A percentile compares a stretch with the other conserved stretches of the same genome.
phyloP scores from a whole-genome alignment of 2,888 invertebrate genomes.

The Parnassius apollo region DNA sequence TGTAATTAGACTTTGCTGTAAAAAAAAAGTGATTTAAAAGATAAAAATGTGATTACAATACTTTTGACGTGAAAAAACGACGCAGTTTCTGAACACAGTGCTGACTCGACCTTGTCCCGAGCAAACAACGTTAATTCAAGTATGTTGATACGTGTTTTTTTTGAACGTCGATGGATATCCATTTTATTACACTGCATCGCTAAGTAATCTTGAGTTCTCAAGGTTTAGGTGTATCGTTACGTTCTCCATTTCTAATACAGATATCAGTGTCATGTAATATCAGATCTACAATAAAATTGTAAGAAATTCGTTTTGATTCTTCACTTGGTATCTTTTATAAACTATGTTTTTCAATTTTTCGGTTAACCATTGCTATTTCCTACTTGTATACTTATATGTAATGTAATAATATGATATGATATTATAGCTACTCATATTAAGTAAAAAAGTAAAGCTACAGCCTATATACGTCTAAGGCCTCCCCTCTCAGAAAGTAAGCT shows the following conservation, averaged over 20 bases:
- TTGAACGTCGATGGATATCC: slow-evolving; percentile 19
- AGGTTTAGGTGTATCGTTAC: slow-evolving; percentile 25
- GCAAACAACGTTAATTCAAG: slow-evolving; percentile 16
- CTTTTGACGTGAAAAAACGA: slow-evolving; percentile 9
- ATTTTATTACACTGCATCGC: slow-evolving; percentile 18
- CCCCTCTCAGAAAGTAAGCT: no score
- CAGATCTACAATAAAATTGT: slow-evolving; percentile 1
- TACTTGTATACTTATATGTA: no score
- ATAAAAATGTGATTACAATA: slow-evolving; percentile 1
- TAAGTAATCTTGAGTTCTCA: slow-evolving; percentile 23
- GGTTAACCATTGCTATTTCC: no score
- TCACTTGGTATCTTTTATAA: background rate
- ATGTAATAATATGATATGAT: no score
- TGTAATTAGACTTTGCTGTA: no score
- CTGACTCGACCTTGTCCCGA: slow-evolving; percentile 22
- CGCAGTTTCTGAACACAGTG: background rate
- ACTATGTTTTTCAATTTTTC: background rate
- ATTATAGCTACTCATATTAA: no score
- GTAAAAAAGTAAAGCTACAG: no score
- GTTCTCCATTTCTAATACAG: slow-evolving; percentile 24
- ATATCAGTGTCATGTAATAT: slow-evolving; percentile 23
- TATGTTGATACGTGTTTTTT: slow-evolving; percentile 20
- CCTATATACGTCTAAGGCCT: no score
- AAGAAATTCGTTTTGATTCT: slow-evolving; percentile 21
- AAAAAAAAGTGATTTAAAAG: no score